Conservation (phyloP, 2,797 vertebrate species). For the Sebastes flavidus region DNA sequence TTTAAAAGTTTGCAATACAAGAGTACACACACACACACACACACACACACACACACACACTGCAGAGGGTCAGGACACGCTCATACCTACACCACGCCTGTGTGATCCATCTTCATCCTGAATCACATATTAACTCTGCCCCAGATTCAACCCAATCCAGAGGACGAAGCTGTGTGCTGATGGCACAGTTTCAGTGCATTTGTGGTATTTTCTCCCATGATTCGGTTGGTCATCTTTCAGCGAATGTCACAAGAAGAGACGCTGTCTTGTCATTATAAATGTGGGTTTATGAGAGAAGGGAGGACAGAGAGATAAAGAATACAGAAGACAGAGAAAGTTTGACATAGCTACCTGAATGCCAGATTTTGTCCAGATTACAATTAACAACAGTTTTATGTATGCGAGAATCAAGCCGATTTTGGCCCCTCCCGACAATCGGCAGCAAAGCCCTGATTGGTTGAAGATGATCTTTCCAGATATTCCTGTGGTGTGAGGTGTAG, state of each 20-base stretch:
- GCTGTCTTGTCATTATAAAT: neutral
- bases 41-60: neutral
- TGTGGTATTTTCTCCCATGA: conserved; percentile 25
- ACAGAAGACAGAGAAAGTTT: neutral
- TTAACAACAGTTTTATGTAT: too few relatives aligned
- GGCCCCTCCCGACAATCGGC: too few relatives aligned
- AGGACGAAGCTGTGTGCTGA: conserved; percentile 8
- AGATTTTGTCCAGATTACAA: too few relatives aligned
- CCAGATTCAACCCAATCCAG: conserved; percentile 34
- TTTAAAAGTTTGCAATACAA: neutral
- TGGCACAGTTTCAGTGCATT: conserved; percentile 23
- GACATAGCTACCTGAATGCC: too few relatives aligned
- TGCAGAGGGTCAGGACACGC: neutral
- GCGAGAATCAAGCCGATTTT: too few relatives aligned
- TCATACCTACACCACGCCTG: neutral
- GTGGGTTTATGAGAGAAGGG: neutral
- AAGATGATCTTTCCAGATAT: too few relatives aligned
- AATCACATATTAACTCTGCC: conserved; percentile 4
- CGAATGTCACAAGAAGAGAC: neutral
- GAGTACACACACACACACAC: neutral
- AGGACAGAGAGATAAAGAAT: too few relatives aligned
- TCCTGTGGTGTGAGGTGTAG: too few relatives aligned
- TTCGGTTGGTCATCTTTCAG: neutral
- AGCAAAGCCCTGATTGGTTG: too few relatives aligned
- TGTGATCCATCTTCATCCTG: conserved; percentile 28